These are phyloP conservation scores for Gracilinanus agilis DNA, from an alignment of 2,113 vertebrate genomes.

Conservation along the genomic window DNA sequence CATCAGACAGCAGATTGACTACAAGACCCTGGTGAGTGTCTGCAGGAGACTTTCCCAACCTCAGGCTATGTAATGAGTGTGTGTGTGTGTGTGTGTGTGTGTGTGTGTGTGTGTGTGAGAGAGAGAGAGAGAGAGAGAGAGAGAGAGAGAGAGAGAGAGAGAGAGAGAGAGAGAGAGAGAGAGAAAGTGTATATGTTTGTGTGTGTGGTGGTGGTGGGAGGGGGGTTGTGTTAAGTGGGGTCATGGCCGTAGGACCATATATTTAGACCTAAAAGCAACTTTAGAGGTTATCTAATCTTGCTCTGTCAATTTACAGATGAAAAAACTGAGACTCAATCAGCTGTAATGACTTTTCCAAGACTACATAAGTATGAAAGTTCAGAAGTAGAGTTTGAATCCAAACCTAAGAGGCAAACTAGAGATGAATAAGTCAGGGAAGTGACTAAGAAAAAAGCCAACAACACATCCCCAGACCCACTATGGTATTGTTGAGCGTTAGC, in stretches of 20 bases:
- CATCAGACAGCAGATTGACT: slow-evolving; percentile 99
- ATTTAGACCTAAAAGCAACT: background rate
- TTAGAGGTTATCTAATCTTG: too few species aligned
- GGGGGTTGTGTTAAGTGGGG: background rate
- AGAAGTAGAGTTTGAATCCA: background rate
- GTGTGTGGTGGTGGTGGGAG: too few species aligned
- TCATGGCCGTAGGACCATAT: background rate
- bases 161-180: too few species aligned
- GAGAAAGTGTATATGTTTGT: too few species aligned
- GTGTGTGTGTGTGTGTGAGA: too few species aligned
- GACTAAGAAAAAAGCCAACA: background rate
- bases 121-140: too few species aligned
- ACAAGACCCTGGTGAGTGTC: slow-evolving; percentile 96
- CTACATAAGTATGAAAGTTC: background rate
- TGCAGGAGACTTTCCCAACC: background rate
- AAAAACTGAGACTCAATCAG: background rate
- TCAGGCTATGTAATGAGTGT: background rate
- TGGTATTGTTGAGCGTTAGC: background rate
- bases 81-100: too few species aligned
- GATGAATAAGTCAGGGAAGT: background rate
- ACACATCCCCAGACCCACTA: background rate
- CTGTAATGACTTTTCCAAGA: background rate
- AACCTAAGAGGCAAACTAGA: background rate
- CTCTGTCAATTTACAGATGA: background rate
- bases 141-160: too few species aligned